These are phyloP conservation scores for Cyanoderma ruficeps DNA, from an alignment of 2,113 vertebrate species.

Conservation along the genomic window DNA sequence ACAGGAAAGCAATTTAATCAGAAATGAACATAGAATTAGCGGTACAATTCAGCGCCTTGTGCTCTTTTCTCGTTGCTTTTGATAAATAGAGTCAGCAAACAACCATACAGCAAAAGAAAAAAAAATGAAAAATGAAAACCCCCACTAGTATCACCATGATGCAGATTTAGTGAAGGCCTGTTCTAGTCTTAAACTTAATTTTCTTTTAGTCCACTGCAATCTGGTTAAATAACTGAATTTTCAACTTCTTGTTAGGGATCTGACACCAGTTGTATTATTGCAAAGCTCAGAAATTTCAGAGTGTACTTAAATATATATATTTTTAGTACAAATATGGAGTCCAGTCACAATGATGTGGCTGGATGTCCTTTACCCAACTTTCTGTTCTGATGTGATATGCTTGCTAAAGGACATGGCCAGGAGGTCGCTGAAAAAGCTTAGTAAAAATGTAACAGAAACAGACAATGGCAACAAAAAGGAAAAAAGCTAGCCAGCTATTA, in stretches of 20 bases:
- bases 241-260: not conserved
- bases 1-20: slow-evolving; percentile 38
- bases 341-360: not conserved
- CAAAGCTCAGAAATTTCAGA: not conserved
- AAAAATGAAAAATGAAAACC: not conserved
- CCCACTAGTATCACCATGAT: not conserved
- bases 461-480: not conserved
- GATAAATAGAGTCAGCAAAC: not conserved
- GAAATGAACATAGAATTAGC: slow-evolving; percentile 39
- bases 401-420: not conserved
- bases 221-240: not conserved
- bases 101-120: not conserved
- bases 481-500: not conserved
- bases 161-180: not conserved
- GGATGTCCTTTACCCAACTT: not conserved
- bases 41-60: not conserved
- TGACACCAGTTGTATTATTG: not conserved
- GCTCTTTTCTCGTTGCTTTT: not conserved
- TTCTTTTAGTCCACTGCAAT: not conserved
- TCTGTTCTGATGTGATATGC: not conserved
- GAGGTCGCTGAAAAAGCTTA: not conserved
- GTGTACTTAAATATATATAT: not conserved
- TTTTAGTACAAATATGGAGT: not conserved
- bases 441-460: not conserved
- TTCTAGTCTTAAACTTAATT: not conserved